phyloP scores from a whole-genome alignment of 2,888 invertebrate species.

The Antheraea yamamai region DNA sequence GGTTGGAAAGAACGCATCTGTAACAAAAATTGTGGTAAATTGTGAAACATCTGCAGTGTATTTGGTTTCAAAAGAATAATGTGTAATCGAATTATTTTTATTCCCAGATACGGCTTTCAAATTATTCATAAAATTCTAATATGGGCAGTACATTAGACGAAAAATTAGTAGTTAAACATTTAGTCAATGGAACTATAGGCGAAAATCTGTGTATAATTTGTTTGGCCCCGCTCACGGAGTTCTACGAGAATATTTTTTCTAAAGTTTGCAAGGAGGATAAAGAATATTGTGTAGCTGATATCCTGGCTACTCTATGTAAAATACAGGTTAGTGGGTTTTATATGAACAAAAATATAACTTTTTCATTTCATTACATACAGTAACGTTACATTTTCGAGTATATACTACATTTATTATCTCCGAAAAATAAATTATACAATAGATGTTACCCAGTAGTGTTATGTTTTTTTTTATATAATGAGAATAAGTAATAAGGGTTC shows the following conservation, averaged over 20 bases:
- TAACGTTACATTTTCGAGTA: background rate
- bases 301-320: slow-evolving; percentile 53
- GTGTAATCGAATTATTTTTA: slow-evolving; percentile 24
- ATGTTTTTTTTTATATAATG: too few species aligned
- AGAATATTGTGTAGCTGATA: slow-evolving; percentile 66
- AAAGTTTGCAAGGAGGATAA: slow-evolving; percentile 58
- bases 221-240: slow-evolving; percentile 49
- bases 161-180: slow-evolving; percentile 59
- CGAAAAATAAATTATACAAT: too few species aligned
- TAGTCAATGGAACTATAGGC: slow-evolving; percentile 61
- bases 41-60: slow-evolving; percentile 29
- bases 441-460: too few species aligned
- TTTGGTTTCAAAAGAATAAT: slow-evolving; percentile 27
- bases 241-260: slow-evolving; percentile 63
- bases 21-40: slow-evolving; percentile 50
- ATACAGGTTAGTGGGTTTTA: slow-evolving; percentile 45
- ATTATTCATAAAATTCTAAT: slow-evolving; percentile 7
- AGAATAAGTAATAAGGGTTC: too few species aligned
- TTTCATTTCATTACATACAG: background rate
- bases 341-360: background rate
- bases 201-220: slow-evolving; percentile 65
- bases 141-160: slow-evolving; percentile 56
- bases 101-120: slow-evolving; percentile 26
- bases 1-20: slow-evolving; percentile 40
- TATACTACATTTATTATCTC: too few species aligned